Base-by-base conservation (phyloP, 2,113 vertebrate species). In the Ictalurus furcatus region DNA sequence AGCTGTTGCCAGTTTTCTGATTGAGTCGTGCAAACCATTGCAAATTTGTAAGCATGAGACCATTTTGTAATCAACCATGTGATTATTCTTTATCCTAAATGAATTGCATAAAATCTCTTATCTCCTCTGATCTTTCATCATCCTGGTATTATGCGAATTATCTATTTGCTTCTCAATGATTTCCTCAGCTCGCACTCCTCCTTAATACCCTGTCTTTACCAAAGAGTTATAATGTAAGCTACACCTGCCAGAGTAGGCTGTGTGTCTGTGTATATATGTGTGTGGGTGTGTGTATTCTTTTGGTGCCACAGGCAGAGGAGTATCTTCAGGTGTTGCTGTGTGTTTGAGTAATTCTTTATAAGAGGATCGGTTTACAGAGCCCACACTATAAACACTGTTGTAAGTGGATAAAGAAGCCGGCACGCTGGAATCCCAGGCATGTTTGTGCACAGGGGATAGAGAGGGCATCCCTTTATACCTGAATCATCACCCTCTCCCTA, bases 291-390 rank as follows among this genome's bases (percentile, higher is more conserved):
- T 89, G 79, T 84, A 61, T 83, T 89, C 88, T 71, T 74, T 85
- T 86, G 84, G 79, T 40, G 71, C 88, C 84, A 90, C 87, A 83
- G 90, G 90, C 90, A 82, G 73, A 85, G 79, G 67, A 34, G 56
- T 87, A 80, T 67, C 59, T 85, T 89, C 84, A 88, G 89, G 89
- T 90, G 90, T 90, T 90, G 79, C 90, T 84, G 30, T 30, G 80
- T 88, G 89, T 88, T 91, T 91, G 90, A 91, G 87, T 87, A 84
- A 59, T 88, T 65, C 87, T 91, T 91, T 88, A 91, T 88, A 85
- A 90, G 61, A 67, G 80, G 84, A 85, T 90, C 83, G 23, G 84
- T 91, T 91, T 91, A 91, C 89, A 88, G 85, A 87, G 85, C 87
- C 54, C 80, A 86, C 89, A 87, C 89, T 87, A 88, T 85, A 90